Evolutionary conservation across 2,797 vertebrate genomes (phyloP), one percentile per base, ranked within the genome.

Genomic region (Phoxinus dragarum): DNA sequence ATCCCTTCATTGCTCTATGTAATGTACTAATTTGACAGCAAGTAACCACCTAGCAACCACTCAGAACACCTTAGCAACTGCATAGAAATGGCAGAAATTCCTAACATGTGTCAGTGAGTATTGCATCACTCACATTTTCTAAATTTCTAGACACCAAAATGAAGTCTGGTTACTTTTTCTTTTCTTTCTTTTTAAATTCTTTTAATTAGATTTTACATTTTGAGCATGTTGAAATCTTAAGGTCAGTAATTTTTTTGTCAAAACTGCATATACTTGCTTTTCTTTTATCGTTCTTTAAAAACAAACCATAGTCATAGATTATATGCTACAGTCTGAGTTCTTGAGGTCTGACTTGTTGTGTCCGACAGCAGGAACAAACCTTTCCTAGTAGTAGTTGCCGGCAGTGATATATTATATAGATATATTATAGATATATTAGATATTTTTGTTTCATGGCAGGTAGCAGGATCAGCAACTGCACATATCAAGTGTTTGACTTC

Each of bases 221-320:
- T 21, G 34, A 7, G 40, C 78, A 34, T 47, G 42, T 16, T 11
- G 27, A 67, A 67, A 49, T 31, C 14, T n/a, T 17, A 23, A 59
- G 23, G 56, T 23, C 23, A 36, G 54, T 77, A 16, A 40, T 47
- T 3, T 44, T 44, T 67, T 23, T 81, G 42, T 75, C 44, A 75
- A 11, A 11, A 9, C 42, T 36, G 5, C 21, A 52, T 67, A 64
- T 73, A 40, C 40, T 64, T 49, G 19, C 54, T 59, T 82, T 72
- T 1, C 5, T 75, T 80, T 19, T 4, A 42, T 59, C 31, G 56
- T 52, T 21, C 49, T 71, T 40, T 75, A 40, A 19, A 80, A 81
- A 84, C 54, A 56, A 54, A 71, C 16, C 36, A 64, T 61, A 87
- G 27, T 76, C 69, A 72, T 59, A 38, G 14, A 52, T 38, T 3